These are phyloP conservation scores for Petrocephalus zakoni DNA, from an alignment of 2,113 vertebrate species.

Conservation along the genomic window DNA sequence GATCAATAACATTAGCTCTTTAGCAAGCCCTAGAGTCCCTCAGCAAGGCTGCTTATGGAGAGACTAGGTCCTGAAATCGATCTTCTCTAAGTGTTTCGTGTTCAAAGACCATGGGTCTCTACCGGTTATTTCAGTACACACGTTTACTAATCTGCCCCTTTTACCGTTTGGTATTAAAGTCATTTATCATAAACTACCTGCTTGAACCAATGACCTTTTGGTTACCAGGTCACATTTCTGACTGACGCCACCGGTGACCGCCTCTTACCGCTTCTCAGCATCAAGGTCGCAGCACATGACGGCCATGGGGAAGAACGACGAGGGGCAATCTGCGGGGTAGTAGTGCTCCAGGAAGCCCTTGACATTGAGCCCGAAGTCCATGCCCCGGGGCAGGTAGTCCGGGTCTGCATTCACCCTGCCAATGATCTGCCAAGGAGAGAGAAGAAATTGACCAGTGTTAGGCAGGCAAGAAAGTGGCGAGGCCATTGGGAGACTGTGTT, in stretches of 20 bases:
- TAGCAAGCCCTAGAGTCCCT: neutral
- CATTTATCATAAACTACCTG: neutral
- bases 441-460: neutral
- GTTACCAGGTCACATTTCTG: neutral
- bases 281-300: constrained; percentile 91
- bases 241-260: neutral
- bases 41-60: neutral
- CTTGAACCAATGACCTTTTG: neutral
- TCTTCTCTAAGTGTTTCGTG: neutral
- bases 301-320: constrained; percentile 85
- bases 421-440: constrained; percentile 70
- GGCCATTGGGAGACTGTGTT: neutral
- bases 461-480: neutral
- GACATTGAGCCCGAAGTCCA: constrained; percentile 88
- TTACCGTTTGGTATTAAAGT: neutral
- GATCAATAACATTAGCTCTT: neutral
- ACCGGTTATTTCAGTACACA: neutral
- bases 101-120: neutral
- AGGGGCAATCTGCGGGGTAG: constrained; percentile 77
- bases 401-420: constrained; percentile 93
- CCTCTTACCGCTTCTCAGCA: constrained; percentile 82
- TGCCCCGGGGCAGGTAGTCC: constrained; percentile 86
- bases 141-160: neutral
- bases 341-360: constrained; percentile 87
- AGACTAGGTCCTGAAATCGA: neutral